phyloP scores from a whole-genome alignment of 2,888 invertebrate species.

The Neuroscelio doddi region DNA sequence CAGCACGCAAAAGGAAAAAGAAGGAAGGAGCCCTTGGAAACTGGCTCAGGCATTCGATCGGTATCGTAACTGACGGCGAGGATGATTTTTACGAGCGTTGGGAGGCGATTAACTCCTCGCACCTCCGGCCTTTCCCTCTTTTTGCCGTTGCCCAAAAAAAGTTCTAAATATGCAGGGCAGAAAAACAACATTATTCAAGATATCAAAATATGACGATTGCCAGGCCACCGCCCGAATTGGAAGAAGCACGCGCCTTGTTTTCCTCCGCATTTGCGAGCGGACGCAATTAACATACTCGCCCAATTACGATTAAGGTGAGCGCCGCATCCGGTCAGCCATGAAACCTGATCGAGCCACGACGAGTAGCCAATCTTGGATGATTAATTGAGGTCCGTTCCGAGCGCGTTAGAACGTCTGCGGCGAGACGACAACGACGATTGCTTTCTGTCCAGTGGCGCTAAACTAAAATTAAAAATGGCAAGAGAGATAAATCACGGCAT shows the following conservation, averaged over 20 bases:
- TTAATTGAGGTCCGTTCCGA: too few species aligned
- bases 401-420: too few species aligned
- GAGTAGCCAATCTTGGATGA: conserved; percentile 15
- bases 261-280: conserved; percentile 13
- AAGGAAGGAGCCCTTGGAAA: conserved; percentile 15
- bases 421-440: too few species aligned
- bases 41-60: conserved; percentile 22
- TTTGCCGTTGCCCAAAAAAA: too few species aligned
- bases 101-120: conserved; percentile 21
- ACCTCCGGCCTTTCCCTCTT: neutral
- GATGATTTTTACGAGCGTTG: conserved; percentile 34
- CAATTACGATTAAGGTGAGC: conserved; percentile 23
- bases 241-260: neutral
- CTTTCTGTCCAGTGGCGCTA: too few species aligned
- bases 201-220: too few species aligned
- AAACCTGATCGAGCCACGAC: conserved; percentile 16
- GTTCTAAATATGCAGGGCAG: too few species aligned
- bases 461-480: too few species aligned
- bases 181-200: too few species aligned
- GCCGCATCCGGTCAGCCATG: conserved; percentile 22
- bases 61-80: conserved; percentile 21
- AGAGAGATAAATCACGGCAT: too few species aligned
- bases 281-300: conserved; percentile 44
- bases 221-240: neutral
- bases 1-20: neutral